phyloP scores from a whole-genome alignment of 2,888 invertebrate species.

The Lomographa bimaculata region DNA sequence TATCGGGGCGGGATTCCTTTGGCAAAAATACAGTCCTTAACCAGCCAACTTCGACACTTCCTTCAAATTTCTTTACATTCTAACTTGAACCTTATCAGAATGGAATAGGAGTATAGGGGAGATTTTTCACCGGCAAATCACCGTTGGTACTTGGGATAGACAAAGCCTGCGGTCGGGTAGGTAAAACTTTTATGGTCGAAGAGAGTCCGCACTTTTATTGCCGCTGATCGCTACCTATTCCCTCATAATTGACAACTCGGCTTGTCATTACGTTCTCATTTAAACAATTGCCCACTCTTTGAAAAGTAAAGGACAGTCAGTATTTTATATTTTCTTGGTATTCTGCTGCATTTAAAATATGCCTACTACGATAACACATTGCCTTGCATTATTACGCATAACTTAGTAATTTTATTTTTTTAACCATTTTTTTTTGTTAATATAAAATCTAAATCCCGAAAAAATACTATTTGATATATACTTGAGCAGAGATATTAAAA shows the following conservation, averaged over 20 bases:
- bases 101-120: constrained; percentile 37
- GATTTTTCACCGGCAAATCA: constrained; percentile 28
- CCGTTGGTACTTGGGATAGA: constrained; percentile 53
- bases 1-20: constrained; percentile 24
- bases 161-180: constrained; percentile 70
- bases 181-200: constrained; percentile 75
- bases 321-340: no score
- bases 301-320: no score
- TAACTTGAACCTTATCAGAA: constrained; percentile 53
- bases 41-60: neutral
- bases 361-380: no score
- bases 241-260: constrained; percentile 79
- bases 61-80: neutral
- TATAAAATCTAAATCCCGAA: no score
- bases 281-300: constrained; percentile 62
- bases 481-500: no score
- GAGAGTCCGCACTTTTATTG: constrained; percentile 78
- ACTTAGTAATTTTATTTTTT: no score
- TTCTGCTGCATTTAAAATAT: no score
- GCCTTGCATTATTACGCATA: no score
- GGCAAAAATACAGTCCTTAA: constrained; percentile 20
- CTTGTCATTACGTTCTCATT: constrained; percentile 76
- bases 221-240: constrained; percentile 81
- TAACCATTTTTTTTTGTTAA: no score
- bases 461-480: no score